A percentile compares a stretch with the other conserved stretches of the same genome.
phyloP scores from a whole-genome alignment of 2,888 invertebrate species.

The Mycalesis mineus region DNA sequence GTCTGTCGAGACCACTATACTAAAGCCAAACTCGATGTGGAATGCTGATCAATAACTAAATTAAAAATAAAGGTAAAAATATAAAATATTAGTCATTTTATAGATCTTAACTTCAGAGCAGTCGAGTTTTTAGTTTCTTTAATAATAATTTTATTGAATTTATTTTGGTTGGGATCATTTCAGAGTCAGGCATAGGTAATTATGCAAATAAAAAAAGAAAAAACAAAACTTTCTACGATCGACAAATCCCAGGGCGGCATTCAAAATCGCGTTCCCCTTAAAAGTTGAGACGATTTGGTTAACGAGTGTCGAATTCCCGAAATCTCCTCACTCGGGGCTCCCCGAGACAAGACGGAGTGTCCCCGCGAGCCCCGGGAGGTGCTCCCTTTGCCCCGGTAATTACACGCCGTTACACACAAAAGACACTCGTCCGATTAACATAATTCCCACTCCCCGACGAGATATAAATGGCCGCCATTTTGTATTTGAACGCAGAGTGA shows the following conservation, averaged over 20 bases:
- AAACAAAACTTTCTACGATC: conserved; percentile 35
- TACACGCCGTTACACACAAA: conserved; percentile 77
- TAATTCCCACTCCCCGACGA: conserved; percentile 73
- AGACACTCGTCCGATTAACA: conserved; percentile 77
- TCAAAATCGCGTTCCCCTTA: conserved; percentile 74
- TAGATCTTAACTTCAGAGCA: too few relatives aligned
- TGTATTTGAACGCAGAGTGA: conserved; percentile 75
- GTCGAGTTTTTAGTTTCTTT: too few relatives aligned
- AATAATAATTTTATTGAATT: too few relatives aligned
- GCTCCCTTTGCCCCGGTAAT: conserved; percentile 72
- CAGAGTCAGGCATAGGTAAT: neutral
- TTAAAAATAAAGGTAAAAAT: neutral
- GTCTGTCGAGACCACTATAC: too few relatives aligned
- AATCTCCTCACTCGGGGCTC: conserved; percentile 45
- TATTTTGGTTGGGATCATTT: too few relatives aligned
- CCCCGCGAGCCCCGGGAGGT: conserved; percentile 73
- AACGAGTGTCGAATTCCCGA: conserved; percentile 75
- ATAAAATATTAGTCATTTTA: too few relatives aligned
- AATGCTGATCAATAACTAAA: too few relatives aligned
- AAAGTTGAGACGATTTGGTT: conserved; percentile 75
- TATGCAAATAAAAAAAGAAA: conserved; percentile 42
- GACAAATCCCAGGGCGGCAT: conserved; percentile 64
- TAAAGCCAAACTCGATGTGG: too few relatives aligned
- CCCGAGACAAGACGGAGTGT: conserved; percentile 61
- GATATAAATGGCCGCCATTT: conserved; percentile 76